Conservation (phyloP, 2,113 vertebrate genomes). For the Astatotilapia flaviijosephi region DNA sequence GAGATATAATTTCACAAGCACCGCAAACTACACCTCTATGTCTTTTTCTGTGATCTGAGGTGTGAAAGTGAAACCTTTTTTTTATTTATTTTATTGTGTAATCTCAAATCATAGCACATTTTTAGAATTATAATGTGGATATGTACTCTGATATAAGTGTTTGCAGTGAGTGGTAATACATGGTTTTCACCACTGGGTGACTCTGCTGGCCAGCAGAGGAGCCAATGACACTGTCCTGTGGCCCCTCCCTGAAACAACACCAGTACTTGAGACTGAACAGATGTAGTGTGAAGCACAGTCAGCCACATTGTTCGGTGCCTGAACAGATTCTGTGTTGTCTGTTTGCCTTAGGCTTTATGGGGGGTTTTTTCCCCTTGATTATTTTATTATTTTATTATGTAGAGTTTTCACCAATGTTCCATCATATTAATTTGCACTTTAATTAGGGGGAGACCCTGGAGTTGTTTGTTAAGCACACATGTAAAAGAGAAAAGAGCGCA, state of each 20-base stretch:
- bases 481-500: not conserved
- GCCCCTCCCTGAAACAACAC: conserved; percentile 40
- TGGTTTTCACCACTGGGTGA: conserved; percentile 30
- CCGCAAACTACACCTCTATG: conserved; percentile 22
- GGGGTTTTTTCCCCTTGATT: not conserved
- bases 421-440: conserved; percentile 57
- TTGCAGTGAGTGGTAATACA: conserved; percentile 29
- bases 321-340: conserved; percentile 38
- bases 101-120: conserved; percentile 21
- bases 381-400: not conserved
- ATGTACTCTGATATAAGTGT: conserved; percentile 32
- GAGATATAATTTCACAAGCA: conserved; percentile 8
- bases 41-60: conserved; percentile 25
- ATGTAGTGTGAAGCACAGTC: conserved; percentile 34
- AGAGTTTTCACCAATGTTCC: conserved; percentile 16
- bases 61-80: not conserved
- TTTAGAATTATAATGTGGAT: conserved; percentile 20
- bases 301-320: conserved; percentile 54
- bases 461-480: conserved; percentile 33
- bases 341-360: conserved; percentile 43
- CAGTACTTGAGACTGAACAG: conserved; percentile 28
- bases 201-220: conserved; percentile 29
- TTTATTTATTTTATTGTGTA: not conserved
- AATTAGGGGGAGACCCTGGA: conserved; percentile 60
- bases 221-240: not conserved